Evolutionary conservation across 2,888 invertebrate species (phyloP), one percentile per base, ranked within the genome.

Genomic region (Morpho deidamia): DNA sequence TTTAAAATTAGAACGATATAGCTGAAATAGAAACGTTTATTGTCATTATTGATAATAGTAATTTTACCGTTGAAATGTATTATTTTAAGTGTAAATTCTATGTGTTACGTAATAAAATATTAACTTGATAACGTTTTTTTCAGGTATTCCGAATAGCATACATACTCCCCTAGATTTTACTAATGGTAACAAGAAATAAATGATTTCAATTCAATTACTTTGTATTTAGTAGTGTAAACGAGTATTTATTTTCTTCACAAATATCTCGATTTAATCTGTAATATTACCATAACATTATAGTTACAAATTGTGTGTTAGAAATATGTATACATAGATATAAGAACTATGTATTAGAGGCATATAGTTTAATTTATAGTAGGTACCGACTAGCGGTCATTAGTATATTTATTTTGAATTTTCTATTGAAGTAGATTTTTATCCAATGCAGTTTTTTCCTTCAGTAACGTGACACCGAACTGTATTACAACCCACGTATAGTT

Each of bases 331-430:
- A 78, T 67, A 70, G 63, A 68, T 60, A 70, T 71, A 76, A 76
- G 65, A 35, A 68, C 65, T 78, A 70, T 82, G 76, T 82, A 76
- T 81, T 83, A 80, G 80, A 78, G 74, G 60, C 42, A 73, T 85
- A 87, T 79, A 70, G 48, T 68, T 75, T 73, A 72, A 76, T 70
- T 72, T 71, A 68, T 70, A 49, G 67, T 64, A 78, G 77, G 77
- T 57, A 67, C 85, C 85, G 86, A 70, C 11, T 88, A 88, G 87
- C 86, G 87, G 85, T 68, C 53, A 51, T 64, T 86, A 84, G 81
- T 11, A 58, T 70, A 78, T 78, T 81, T 74, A 67, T 80, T 82
- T 79, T 57, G 56, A 70, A 58, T 73, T 74, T 72, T 51, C 59
- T 44, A 69, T 70, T 69, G 63, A 68, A 64, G 83, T 86, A 87